Base-by-base conservation (phyloP, 1,140 invertebrate species). In the Choristoneura fumiferana region DNA sequence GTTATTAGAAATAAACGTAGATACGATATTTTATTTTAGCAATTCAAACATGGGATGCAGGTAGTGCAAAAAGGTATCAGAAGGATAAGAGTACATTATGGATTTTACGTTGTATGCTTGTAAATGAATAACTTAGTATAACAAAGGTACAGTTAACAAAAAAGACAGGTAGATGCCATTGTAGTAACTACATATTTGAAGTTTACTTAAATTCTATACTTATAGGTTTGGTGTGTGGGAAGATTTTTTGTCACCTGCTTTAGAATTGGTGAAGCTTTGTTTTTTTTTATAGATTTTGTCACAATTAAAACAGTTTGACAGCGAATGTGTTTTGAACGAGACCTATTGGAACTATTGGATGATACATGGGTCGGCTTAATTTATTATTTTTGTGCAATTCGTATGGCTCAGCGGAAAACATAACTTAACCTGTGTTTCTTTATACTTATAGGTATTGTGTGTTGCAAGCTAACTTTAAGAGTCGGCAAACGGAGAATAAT, bases 151-250 rank as follows among this genome's bases (percentile, higher is more conserved):
- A 12, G 8, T 45, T n/a, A 22, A n/a, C 9, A 45, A 29, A 39
- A 45, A n/a, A 38, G 35, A 62, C 43, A 60, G 49, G 38, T 57
- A 58, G 29, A 57, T 57, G 34, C 45, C 29, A 52, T 43, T 58
- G 13, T 37, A 15, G 6, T 39, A 36, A 35, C n/a, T n/a, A 49
- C 13, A 22, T 61, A 52, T 53, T 29, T 37, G 54, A 34, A 55
- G 49, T 53, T 54, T 54, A 18, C 22, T 18, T 22, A 45, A 52
- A 15, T 38, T 57, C 29, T 34, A 36, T 33, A 10, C 12, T 54
- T 55, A 54, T 59, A 59, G 53, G n/a, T 57, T 61, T 53, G 14
- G 53, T n/a, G 34, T 59, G 61, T 70, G 64, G 57, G 64, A 70
- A 70, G 14, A 35, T 60, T 55, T 63, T 60, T 61, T 38, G 6